phyloP scores from a whole-genome alignment of 2,113 vertebrate species.

The Rhinoptilus africanus region DNA sequence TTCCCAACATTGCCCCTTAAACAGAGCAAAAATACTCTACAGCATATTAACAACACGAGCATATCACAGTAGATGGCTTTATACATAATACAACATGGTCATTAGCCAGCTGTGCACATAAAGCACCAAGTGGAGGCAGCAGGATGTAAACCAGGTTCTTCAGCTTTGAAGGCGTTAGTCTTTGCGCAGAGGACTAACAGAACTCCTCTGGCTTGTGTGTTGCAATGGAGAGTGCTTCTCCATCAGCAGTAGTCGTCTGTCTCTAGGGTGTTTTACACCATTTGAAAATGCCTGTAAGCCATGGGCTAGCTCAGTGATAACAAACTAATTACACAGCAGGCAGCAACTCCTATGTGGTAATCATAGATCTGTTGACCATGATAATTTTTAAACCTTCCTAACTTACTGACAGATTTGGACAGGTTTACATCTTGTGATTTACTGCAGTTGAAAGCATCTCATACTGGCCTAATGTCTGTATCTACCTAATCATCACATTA shows the following conservation, averaged over 20 bases:
- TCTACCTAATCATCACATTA: neutral
- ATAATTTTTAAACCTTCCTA: neutral
- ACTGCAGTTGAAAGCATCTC: neutral
- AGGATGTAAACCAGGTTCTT: neutral
- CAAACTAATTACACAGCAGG: neutral
- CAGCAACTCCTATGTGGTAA: neutral
- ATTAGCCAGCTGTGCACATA: constrained; percentile 57
- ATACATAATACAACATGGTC: constrained; percentile 1
- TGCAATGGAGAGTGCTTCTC: neutral
- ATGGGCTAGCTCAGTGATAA: neutral
- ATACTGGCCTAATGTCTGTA: neutral
- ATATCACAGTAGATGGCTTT: constrained; percentile 8
- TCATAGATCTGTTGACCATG: neutral
- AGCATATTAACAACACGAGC: neutral
- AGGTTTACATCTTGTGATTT: neutral
- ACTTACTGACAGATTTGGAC: neutral
- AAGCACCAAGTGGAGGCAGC: constrained; percentile 8
- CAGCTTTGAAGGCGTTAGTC: neutral
- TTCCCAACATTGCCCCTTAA: constrained; percentile 47
- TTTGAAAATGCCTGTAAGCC: neutral
- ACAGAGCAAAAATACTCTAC: neutral
- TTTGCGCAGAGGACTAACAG: neutral
- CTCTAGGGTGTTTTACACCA: neutral
- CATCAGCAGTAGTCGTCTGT: neutral
- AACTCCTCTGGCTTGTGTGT: neutral